These are phyloP conservation scores for Tenthredo livida DNA, from an alignment of 2,888 invertebrate species.

Conservation along the genomic window DNA sequence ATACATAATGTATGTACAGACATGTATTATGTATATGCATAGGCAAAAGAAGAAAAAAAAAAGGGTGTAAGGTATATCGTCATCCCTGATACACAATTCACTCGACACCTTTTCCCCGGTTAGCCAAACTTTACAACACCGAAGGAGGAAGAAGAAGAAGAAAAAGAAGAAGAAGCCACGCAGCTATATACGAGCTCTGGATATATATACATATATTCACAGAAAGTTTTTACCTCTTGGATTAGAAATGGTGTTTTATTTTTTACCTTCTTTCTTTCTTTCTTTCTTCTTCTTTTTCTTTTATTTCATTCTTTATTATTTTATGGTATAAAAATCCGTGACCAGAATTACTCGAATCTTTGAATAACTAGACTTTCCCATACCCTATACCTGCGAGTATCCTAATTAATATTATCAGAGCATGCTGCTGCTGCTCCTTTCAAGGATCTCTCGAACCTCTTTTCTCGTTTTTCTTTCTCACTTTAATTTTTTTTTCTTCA, in stretches of 20 bases:
- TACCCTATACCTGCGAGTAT: too few relatives aligned
- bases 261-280: background rate
- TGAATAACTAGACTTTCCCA: too few relatives aligned
- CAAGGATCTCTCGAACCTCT: background rate
- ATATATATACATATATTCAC: background rate
- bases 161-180: too few relatives aligned
- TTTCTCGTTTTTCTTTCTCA: background rate
- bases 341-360: too few relatives aligned
- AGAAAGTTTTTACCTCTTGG: background rate
- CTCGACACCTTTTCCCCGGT: background rate
- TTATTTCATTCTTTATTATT: too few relatives aligned
- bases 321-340: too few relatives aligned
- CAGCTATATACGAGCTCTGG: background rate
- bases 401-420: too few relatives aligned
- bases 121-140: background rate
- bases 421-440: too few relatives aligned
- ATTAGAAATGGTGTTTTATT: background rate
- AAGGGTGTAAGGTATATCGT: background rate
- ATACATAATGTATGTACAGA: background rate
- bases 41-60: background rate
- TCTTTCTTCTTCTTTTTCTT: background rate
- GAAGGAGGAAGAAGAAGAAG: background rate
- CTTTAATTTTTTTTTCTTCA: background rate
- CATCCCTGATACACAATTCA: conserved; percentile 1
- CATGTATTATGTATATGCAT: background rate